Conservation (phyloP, 2,797 vertebrate genomes). For the Gymnoscopelus microlampas region DNA sequence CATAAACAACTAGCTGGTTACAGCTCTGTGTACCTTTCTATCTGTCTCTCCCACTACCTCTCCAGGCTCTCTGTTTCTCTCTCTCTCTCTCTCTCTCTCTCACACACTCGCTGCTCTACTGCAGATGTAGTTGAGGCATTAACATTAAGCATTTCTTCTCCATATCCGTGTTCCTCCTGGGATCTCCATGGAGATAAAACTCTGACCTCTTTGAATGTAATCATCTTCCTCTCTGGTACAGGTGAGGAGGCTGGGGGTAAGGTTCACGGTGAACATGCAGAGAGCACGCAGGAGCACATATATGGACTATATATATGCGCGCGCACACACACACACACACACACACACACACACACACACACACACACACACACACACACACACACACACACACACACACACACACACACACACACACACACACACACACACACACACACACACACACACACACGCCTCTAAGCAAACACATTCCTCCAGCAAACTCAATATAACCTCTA, state of each 20-base stretch:
- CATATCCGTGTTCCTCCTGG: conserved; percentile 34
- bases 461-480: conserved; percentile 52
- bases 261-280: conserved; percentile 45
- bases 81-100: conserved; percentile 1
- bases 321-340: neutral
- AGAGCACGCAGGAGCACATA: conserved; percentile 15
- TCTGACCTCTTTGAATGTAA: conserved; percentile 63
- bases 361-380: neutral
- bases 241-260: conserved; percentile 54
- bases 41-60: conserved; percentile 10
- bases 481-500: conserved; percentile 68
- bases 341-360: neutral
- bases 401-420: neutral
- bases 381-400: conserved; percentile 5
- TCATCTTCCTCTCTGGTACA: conserved; percentile 61
- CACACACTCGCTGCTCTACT: conserved; percentile 5
- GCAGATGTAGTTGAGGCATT: conserved; percentile 44
- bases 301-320: conserved; percentile 15
- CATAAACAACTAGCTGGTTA: conserved; percentile 47
- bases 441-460: conserved; percentile 30
- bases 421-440: conserved; percentile 1
- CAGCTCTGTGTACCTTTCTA: neutral
- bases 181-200: conserved; percentile 69
- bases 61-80: conserved; percentile 14
- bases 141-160: conserved; percentile 34